Percentiles rank a stretch among this genome's conserved stretches.
Evolutionary conservation across 2,888 invertebrate species (phyloP).

Genomic region (Eupithecia subfuscata): DNA sequence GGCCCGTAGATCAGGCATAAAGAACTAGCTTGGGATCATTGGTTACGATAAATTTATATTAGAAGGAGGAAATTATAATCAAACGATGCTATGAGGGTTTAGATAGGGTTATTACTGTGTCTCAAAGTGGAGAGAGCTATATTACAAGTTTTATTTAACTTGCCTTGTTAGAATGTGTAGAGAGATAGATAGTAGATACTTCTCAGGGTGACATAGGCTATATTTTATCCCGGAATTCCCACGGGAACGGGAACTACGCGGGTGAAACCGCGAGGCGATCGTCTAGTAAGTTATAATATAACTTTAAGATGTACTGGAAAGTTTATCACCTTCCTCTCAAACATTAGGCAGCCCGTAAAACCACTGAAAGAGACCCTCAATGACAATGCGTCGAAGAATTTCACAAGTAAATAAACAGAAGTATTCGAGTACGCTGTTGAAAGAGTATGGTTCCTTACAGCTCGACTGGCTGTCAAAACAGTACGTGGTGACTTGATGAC

Average conservation of each 20-base stretch:
- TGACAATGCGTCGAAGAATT: neutral
- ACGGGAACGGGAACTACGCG: too few species aligned
- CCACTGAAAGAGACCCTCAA: neutral
- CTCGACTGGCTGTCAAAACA: slow-evolving; percentile 43
- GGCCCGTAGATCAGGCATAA: slow-evolving; percentile 10
- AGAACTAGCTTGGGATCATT: neutral
- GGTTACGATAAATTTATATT: slow-evolving; percentile 22
- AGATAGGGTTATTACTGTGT: neutral
- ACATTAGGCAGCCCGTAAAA: too few species aligned
- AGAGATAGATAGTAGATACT: too few species aligned
- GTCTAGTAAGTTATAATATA: too few species aligned
- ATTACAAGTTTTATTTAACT: too few species aligned
- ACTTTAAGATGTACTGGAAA: too few species aligned
- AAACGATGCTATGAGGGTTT: neutral
- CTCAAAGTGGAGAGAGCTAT: too few species aligned
- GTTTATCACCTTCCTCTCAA: too few species aligned
- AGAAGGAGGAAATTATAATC: slow-evolving; percentile 1
- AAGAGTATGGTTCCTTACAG: neutral
- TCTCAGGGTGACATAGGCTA: too few species aligned
- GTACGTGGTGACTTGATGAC: slow-evolving; percentile 30
- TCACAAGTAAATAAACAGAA: neutral
- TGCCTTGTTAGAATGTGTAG: too few species aligned
- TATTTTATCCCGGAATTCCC: too few species aligned
- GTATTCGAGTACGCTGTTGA: neutral
- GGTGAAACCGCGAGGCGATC: too few species aligned